A percentile compares a stretch with the other conserved stretches of the same genome.
Evolutionary conservation across 2,113 vertebrate species (phyloP).

Genomic region (Scomber scombrus): DNA sequence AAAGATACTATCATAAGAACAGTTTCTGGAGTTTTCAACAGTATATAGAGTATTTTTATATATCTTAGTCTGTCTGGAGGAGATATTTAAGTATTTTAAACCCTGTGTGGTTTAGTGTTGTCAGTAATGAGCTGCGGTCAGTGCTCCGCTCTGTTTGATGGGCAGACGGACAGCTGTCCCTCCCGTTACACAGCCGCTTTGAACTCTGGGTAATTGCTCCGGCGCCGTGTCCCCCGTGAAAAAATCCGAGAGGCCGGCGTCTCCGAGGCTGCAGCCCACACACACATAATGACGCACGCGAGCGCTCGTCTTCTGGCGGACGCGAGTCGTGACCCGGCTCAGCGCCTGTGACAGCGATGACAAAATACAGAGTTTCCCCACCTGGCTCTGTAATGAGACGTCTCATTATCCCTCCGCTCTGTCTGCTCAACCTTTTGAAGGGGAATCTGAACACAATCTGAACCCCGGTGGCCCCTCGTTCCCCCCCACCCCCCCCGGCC

Average conservation of each 20-base stretch:
- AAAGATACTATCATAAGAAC: too few species aligned
- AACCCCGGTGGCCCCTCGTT: slow-evolving; percentile 17
- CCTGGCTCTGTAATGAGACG: slow-evolving; percentile 73
- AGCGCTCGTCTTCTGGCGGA: slow-evolving; percentile 35
- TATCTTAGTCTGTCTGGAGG: too few species aligned
- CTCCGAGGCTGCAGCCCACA: slow-evolving; percentile 18
- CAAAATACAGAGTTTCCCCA: slow-evolving; percentile 32
- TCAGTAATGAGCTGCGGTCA: slow-evolving; percentile 17
- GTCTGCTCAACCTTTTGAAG: slow-evolving; percentile 61
- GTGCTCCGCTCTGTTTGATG: not conserved
- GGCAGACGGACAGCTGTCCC: slow-evolving; percentile 11
- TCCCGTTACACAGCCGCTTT: slow-evolving; percentile 18
- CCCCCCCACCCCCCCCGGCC: too few species aligned
- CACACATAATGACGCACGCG: not conserved
- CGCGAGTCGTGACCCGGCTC: slow-evolving; percentile 40
- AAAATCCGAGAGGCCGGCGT: not conserved
- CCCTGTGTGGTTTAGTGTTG: too few species aligned
- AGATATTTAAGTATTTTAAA: too few species aligned
- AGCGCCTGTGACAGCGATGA: slow-evolving; percentile 27
- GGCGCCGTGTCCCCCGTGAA: not conserved
- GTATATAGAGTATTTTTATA: too few species aligned
- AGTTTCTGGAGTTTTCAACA: too few species aligned
- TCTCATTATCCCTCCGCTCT: slow-evolving; percentile 73
- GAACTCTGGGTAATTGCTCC: slow-evolving; percentile 35
- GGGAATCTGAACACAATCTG: slow-evolving; percentile 42